A percentile compares a stretch with the other conserved stretches of the same genome.
Conservation (phyloP, 2,113 vertebrate species). For the Leucopternis melanops region DNA sequence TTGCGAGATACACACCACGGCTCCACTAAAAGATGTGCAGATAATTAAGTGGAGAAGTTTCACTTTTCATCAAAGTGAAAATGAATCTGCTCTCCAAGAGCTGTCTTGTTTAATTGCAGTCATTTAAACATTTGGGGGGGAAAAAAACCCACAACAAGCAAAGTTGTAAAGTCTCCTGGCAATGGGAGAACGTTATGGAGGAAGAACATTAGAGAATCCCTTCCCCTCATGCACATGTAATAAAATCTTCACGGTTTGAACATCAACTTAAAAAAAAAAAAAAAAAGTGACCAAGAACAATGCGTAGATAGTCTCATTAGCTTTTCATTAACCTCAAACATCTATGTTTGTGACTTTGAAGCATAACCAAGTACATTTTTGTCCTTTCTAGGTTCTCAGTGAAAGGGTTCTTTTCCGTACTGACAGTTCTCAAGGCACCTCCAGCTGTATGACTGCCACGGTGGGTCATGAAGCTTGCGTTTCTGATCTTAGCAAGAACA, state of each 20-base stretch:
- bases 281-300: not conserved
- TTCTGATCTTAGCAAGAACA: not conserved
- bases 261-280: not conserved
- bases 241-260: not conserved
- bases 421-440: not conserved
- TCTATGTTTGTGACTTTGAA: not conserved
- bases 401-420: not conserved
- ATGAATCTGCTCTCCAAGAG: not conserved
- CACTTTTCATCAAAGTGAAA: not conserved
- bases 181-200: not conserved
- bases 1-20: not conserved
- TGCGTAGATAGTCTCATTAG: not conserved
- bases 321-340: accelerated
- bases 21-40: not conserved
- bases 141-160: not conserved
- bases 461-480: not conserved
- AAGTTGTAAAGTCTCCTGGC: not conserved
- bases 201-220: not conserved
- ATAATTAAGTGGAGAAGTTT: not conserved
- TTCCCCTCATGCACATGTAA: accelerated
- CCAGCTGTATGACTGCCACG: not conserved
- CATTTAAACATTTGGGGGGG: not conserved
- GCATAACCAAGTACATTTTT: not conserved
- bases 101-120: not conserved
- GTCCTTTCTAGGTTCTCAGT: not conserved